Percentiles rank a stretch among this genome's conserved stretches.
These are phyloP conservation scores for Choloepus hoffmanni DNA, from an alignment of 2,113 vertebrate genomes.

Conservation along the genomic window DNA sequence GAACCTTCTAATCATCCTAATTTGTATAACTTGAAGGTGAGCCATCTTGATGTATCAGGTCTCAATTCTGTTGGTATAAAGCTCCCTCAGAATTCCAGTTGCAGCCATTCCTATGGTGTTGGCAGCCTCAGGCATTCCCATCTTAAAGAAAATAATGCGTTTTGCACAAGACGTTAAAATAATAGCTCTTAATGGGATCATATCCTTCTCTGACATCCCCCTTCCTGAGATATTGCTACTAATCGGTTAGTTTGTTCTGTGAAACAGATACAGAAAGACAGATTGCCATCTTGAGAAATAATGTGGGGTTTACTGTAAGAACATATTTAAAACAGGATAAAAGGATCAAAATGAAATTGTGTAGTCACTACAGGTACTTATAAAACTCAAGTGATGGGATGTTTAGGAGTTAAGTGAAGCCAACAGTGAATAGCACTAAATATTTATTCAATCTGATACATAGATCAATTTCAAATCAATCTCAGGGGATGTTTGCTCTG, in stretches of 20 bases:
- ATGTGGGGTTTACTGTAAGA: background rate
- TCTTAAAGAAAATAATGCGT: background rate
- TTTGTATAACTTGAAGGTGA: background rate
- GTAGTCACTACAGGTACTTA: background rate
- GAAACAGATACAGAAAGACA: background rate
- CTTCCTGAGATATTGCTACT: background rate
- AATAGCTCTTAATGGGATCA: background rate
- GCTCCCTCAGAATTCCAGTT: background rate
- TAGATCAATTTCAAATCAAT: background rate
- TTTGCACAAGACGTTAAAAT: background rate
- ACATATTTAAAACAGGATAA: background rate
- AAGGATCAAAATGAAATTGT: background rate
- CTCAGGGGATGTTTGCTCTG: background rate
- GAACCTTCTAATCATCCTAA: background rate
- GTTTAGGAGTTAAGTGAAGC: background rate
- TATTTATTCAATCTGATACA: background rate
- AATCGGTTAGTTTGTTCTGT: background rate
- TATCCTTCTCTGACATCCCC: background rate
- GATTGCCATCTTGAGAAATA: background rate
- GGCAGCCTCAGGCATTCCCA: background rate
- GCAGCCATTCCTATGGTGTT: background rate
- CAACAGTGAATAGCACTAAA: background rate
- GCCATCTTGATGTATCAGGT: background rate
- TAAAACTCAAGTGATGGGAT: background rate
- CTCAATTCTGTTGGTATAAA: background rate